Base-by-base conservation (phyloP, 2,113 vertebrate species). In the Pteruthius melanotis region DNA sequence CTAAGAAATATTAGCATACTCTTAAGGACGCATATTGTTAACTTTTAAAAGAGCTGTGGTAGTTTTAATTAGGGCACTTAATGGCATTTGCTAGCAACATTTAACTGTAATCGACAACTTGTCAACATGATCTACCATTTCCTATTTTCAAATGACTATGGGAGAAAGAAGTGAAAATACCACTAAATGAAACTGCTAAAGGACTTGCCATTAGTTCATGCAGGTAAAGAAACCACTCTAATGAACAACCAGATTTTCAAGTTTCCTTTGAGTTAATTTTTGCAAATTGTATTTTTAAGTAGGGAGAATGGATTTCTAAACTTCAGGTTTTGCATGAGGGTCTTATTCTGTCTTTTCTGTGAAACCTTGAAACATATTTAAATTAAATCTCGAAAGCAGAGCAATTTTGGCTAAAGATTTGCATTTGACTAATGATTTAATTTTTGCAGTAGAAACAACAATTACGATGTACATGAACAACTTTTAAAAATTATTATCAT, bases 61-160 rank as follows among this genome's bases (percentile, higher is more conserved):
- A 93, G 80, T 95, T 98, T 97, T 97, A 98, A 96, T 96, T 92
- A 97, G 90, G 50, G 45, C 30, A 95, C 45, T 95, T 76, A 90
- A 79, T 76, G 40, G 61, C 33, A 94, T 74, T 81, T 95, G 53
- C 77, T 97, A 77, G 91, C 93, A 96, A 95, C 76, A 96, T 95
- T 97, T 97, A 97, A 89, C 59, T 91, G 22, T 78, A 95, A 97
- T 84, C 9, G 70, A 95, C 66, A 61, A 95, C 94, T 91, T 97
- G 88, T 93, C 86, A 80, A 83, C 92, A 89, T 95, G 87, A 94
- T 95, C 78, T 96, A 96, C 96, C 74, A 93, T 92, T 96, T 94
- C 81, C 72, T 87, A 75, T 92, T 95, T 93, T 96, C 59, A 97
- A 95, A 93, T 64, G 15, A 65, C 50, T 91, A 33, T 27, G 20